A percentile compares a stretch with the other conserved stretches of the same genome.
These are phyloP conservation scores for Meganola albula DNA, from an alignment of 2,888 invertebrate genomes.

Conservation along the genomic window DNA sequence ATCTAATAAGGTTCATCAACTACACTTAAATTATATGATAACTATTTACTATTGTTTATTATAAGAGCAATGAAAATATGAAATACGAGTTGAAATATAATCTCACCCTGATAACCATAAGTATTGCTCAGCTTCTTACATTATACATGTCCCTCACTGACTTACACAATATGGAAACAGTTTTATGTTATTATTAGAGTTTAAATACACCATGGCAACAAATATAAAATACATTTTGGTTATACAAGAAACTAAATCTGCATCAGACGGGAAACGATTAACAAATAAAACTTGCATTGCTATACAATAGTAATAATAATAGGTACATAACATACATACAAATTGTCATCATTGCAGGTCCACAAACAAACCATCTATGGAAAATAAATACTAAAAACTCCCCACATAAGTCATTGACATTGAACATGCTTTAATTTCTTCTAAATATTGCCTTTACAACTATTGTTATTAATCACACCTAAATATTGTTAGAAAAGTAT, in stretches of 20 bases:
- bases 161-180: constrained; percentile 8
- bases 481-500: constrained; percentile 74
- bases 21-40: constrained; percentile 4
- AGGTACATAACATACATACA: constrained; percentile 58
- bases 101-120: constrained; percentile 20
- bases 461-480: constrained; percentile 72
- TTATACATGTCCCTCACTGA: constrained; percentile 9
- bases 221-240: constrained; percentile 26
- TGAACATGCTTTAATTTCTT: constrained; percentile 44
- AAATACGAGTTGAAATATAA: constrained; percentile 6
- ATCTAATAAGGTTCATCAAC: constrained; percentile 6
- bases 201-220: constrained; percentile 40
- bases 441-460: constrained; percentile 66
- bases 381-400: constrained; percentile 55
- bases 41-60: not conserved
- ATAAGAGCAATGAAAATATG: constrained; percentile 7
- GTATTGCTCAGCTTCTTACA: constrained; percentile 29
- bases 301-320: constrained; percentile 44
- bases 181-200: constrained; percentile 20
- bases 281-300: constrained; percentile 60
- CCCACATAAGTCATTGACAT: constrained; percentile 46
- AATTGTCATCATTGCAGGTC: constrained; percentile 53
- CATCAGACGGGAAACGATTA: constrained; percentile 59
- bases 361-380: constrained; percentile 50
- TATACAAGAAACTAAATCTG: constrained; percentile 54